Evolutionary conservation across 2,797 vertebrate species (phyloP), one percentile per base, ranked within the genome.

Genomic region (Parauchenoglanis ngamensis): DNA sequence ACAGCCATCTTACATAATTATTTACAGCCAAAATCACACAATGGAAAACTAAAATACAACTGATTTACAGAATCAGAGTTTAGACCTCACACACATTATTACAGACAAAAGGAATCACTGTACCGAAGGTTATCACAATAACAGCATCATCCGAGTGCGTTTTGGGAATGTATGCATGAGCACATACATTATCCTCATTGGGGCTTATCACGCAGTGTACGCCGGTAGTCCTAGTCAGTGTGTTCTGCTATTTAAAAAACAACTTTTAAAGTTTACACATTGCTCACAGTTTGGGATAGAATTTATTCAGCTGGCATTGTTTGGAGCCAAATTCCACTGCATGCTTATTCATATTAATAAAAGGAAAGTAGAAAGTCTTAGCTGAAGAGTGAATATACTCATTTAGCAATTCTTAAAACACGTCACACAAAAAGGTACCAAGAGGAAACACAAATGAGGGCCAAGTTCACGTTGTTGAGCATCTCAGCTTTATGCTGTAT

Each of bases 1-100:
- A 92, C 90, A 87, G 91, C 92, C 92, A 95, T 92, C 91, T 93
- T 94, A 96, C 95, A 94, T 93, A 96, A 88, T 91, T 94, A 93
- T 92, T 91, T 92, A 96, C 94, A 94, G 91, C 91, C 92, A 93
- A 94, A 92, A 96, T 94, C 85, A 94, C 93, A 95, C 95, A 95
- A 94, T 95, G 94, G 92, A 94, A 94, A 95, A 95, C 92, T 92
- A 92, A 87, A 85, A 95, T 92, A 92, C 88, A 88, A 87, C 94
- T 96, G 96, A 93, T 93, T 93, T 95, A 96, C 92, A 90, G 94
- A 94, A 68, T 88, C 89, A 93, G 92, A 96, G 96, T 94, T 93
- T 93, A 95, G 94, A 96, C 94, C 94, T 94, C 92, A 95, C 93
- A 92, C 92, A 94, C 92, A 94, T 95, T 90, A 87, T 90, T 92